A percentile compares a stretch with the other conserved stretches of the same genome.
These are phyloP conservation scores for Cyanoderma ruficeps DNA, from an alignment of 2,113 vertebrate species.

Conservation along the genomic window DNA sequence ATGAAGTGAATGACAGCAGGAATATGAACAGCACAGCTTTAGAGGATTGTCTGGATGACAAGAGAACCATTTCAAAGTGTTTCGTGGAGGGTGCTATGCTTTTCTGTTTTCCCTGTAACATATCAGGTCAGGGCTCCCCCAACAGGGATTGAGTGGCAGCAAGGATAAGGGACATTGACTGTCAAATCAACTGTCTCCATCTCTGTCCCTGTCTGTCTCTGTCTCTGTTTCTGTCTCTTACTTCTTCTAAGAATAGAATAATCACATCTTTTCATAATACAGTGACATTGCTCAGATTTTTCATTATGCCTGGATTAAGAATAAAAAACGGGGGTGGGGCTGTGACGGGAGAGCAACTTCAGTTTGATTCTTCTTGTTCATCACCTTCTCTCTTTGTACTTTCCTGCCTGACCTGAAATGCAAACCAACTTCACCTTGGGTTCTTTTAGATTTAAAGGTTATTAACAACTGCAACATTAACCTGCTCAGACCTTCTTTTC, in stretches of 20 bases:
- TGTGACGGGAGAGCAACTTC: not conserved
- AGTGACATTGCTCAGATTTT: constrained; percentile 4
- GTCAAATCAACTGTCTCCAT: not conserved
- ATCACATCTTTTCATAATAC: constrained; percentile 22
- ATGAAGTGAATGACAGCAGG: constrained; percentile 35
- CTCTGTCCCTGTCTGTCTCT: not conserved
- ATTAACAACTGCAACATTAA: constrained; percentile 3
- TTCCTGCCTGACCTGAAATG: not conserved
- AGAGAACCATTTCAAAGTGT: not conserved
- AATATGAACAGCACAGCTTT: not conserved
- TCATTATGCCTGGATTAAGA: constrained; percentile 36
- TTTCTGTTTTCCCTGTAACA: not conserved
- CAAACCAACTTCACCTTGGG: not conserved
- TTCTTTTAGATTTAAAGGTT: constrained; percentile 23
- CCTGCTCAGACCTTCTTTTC: constrained; percentile 15
- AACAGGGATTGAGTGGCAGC: not conserved
- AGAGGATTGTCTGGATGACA: constrained; percentile 4
- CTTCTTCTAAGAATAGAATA: constrained; percentile 27
- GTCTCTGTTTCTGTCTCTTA: not conserved
- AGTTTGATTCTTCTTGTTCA: not conserved
- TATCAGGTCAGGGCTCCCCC: constrained; percentile 23
- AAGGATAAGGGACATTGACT: not conserved
- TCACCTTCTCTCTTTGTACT: not conserved
- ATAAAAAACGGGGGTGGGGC: not conserved
- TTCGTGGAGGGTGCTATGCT: not conserved